Base-by-base conservation (phyloP, 2,888 invertebrate species). In the Dromius quadrimaculatus region DNA sequence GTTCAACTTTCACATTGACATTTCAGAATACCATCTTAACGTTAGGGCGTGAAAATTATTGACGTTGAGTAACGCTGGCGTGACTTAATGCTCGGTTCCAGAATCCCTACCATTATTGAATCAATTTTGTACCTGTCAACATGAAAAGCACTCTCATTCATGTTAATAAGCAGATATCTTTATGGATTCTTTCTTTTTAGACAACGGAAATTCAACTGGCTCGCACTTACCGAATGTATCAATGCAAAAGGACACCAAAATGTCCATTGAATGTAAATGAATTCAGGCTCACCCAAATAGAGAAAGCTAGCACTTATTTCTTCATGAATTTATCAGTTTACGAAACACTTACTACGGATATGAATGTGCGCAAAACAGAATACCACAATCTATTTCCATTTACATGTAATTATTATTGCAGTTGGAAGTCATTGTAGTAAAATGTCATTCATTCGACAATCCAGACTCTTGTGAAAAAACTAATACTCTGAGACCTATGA, bases 381-480 rank as follows among this genome's bases (percentile, higher is more conserved):
- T n/a, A n/a, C n/a, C n/a, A n/a, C n/a, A n/a, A n/a, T n/a, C n/a
- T n/a, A n/a, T n/a, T n/a, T n/a, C n/a, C n/a, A n/a, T n/a, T n/a
- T n/a, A n/a, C n/a, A n/a, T n/a, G n/a, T 32, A 9, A 32, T 15
- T 43, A 2, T 15, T 1, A 15, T 59, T 59, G 11, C 19, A 59
- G 59, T 17, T 59, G 36, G 59, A 59, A 34, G 36, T 59, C 3
- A 9, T 20, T 8, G 59, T 59, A 13, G n/a, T 8, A 9, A 59
- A 59, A 59, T 59, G 59, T n/a, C 17, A 23, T 1, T 11, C 15
- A 9, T 8, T 34, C 3, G 59, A 59, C 20, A 20, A 17, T 15
- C 59, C 34, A 2, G 59, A 59, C 36, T 36, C 59, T 19, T 59
- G 59, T 34, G 59, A 59, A 59, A 17, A 2, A 15, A 19, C 36